Evolutionary conservation across 2,888 invertebrate species (phyloP), one percentile per base, ranked within the genome.

Genomic region (Tenodera sinensis): DNA sequence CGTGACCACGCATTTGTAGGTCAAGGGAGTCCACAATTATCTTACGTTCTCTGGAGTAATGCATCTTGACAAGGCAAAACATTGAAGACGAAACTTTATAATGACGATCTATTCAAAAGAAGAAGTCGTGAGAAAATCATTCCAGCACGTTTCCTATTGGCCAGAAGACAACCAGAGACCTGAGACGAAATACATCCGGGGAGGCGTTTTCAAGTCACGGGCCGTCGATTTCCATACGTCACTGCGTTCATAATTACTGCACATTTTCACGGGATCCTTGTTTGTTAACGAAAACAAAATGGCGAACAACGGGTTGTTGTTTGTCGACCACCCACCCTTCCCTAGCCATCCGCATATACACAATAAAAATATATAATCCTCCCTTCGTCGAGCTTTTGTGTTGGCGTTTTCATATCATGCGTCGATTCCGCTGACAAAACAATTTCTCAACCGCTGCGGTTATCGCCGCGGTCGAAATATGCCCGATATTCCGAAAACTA

Each of bases 251-350:
- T 87, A 87, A 87, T 87, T 87, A 87, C n/a, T 20, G 30, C 83
- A 87, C 34, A 87, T 87, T 87, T 71, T 34, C 54, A 87, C 34
- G 82, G 87, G 54, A 28, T 87, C 83, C 83, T 87, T 87, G 87
- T 87, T 87, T 82, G 71, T 81, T 86, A 86, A 71, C 82, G 87
- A 82, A 30, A 87, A 83, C 87, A 87, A 87, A 87, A 87, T 87
- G 87, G 87, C n/a, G 83, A 28, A 54, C 86, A 85, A 85, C 34
- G 20, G 20, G 54, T 71, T 20, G 15, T 71, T 71, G 54, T 71
- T 71, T 71, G 54, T 71, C 54, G 54, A 71, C 54, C 54, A 71
- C 54, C 54, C 54, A 71, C 54, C 54, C 54, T 71, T 71, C 25
- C 54, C 54, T 25, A 71, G 15, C 54, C 54, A 71, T 71, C 54